A percentile compares a stretch with the other conserved stretches of the same genome.
Evolutionary conservation across 2,888 invertebrate genomes (phyloP).

Genomic region (Orthonevra nobilis): DNA sequence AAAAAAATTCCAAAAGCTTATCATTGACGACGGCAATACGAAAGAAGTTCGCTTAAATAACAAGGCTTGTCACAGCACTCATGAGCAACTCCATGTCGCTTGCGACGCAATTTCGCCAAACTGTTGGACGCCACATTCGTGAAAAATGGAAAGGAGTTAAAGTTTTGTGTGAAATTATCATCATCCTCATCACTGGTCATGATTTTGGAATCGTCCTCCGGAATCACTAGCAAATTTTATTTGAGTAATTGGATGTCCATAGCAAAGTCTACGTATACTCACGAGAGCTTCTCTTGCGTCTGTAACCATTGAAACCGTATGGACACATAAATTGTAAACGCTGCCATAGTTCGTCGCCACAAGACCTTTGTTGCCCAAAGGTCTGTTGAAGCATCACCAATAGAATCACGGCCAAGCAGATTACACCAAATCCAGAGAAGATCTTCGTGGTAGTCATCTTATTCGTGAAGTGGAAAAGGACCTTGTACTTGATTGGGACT

Average conservation of each 20-base stretch:
- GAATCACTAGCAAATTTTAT: no score
- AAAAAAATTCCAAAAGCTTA: no score
- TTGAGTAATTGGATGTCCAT: no score
- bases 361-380: conserved; percentile 9
- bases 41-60: conserved; percentile 65
- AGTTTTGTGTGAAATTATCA: neutral
- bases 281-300: conserved; percentile 28
- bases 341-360: conserved; percentile 9
- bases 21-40: no score
- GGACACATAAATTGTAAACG: conserved; percentile 31
- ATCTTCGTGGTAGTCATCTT: conserved; percentile 17
- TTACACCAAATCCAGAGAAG: neutral
- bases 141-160: conserved; percentile 70
- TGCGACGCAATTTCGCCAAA: conserved; percentile 72
- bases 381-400: conserved; percentile 7
- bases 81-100: conserved; percentile 73
- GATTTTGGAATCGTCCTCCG: conserved; percentile 12
- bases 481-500: no score
- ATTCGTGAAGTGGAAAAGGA: no score
- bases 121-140: conserved; percentile 65
- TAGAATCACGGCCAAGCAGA: neutral
- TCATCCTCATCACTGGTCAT: conserved; percentile 9
- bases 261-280: neutral
- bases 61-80: conserved; percentile 75
- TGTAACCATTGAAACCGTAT: conserved; percentile 21